Percentiles rank a stretch among this genome's conserved stretches.
Conservation (phyloP, 2,113 vertebrate genomes). For the Vulpes ferrilata region DNA sequence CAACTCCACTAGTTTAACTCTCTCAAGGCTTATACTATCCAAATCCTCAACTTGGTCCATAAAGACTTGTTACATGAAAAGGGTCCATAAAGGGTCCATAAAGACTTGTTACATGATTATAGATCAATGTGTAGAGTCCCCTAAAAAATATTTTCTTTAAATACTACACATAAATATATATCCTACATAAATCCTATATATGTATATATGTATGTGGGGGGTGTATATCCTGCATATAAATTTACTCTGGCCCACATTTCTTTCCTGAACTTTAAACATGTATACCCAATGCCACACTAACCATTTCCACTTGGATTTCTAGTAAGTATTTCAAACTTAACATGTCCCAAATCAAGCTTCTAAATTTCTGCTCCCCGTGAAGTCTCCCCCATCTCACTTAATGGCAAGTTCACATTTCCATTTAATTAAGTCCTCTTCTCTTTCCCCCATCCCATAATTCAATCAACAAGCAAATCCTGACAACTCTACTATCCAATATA, state of each 20-base stretch:
- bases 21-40: background rate
- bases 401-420: background rate
- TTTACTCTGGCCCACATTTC: background rate
- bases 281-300: background rate
- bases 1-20: background rate
- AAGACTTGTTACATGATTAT: background rate
- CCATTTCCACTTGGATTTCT: slow-evolving; percentile 5
- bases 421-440: background rate
- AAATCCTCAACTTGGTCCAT: slow-evolving; percentile 26
- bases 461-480: background rate
- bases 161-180: background rate
- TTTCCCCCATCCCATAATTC: background rate
- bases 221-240: background rate
- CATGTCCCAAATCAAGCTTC: slow-evolving; percentile 18
- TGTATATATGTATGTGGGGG: background rate
- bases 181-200: background rate
- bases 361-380: background rate
- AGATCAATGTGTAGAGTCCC: background rate
- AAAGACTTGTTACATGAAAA: background rate
- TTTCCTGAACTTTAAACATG: slow-evolving; percentile 4
- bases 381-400: background rate
- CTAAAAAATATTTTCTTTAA: background rate
- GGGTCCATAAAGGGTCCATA: background rate
- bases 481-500: background rate
- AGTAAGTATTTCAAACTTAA: slow-evolving; percentile 42